phyloP scores from a whole-genome alignment of 2,888 invertebrate species.

The Nezara viridula region DNA sequence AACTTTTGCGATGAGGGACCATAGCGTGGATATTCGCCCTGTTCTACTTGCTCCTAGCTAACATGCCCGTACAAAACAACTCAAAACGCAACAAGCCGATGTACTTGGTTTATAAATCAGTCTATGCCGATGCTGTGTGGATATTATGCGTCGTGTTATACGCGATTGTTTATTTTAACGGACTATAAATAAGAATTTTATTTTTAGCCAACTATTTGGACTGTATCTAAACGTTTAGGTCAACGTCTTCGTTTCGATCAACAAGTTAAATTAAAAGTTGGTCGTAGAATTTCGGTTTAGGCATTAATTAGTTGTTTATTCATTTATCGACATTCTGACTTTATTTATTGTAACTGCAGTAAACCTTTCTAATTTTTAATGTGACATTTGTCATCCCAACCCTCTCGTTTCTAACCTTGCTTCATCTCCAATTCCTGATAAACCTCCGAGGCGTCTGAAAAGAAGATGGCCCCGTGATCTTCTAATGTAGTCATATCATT shows the following conservation, averaged over 20 bases:
- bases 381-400: too few species aligned
- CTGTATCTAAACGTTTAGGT: not conserved
- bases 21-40: not conserved
- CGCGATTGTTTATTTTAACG: not conserved
- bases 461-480: too few species aligned
- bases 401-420: too few species aligned
- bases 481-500: too few species aligned
- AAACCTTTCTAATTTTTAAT: too few species aligned
- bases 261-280: not conserved
- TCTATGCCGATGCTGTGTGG: not conserved
- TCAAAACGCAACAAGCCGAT: not conserved
- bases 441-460: too few species aligned
- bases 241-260: not conserved
- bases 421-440: too few species aligned
- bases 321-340: not conserved
- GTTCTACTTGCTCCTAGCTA: not conserved
- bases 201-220: conserved; percentile 1
- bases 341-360: too few species aligned
- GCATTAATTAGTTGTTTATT: not conserved
- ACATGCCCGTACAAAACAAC: not conserved
- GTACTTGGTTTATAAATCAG: not conserved
- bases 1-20: not conserved
- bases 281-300: not conserved
- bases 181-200: not conserved
- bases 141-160: not conserved